Evolutionary conservation across 2,797 vertebrate species (phyloP), one percentile per base, ranked within the genome.

Genomic region (Tiaroga cobitis): DNA sequence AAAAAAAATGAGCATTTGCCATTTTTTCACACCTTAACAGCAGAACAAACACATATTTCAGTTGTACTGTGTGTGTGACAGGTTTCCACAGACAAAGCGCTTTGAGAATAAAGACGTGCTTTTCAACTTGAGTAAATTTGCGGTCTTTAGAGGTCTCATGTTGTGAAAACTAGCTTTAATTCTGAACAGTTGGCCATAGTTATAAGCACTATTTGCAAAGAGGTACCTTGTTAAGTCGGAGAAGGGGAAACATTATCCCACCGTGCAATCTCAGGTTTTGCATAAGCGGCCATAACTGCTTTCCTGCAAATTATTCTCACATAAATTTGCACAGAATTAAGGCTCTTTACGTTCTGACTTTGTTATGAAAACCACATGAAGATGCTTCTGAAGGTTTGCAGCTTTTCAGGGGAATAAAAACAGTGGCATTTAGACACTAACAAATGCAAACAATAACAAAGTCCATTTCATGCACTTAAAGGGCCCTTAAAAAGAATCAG

Each of bases 91-190:
- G 32, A 56, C 32, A 24, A 54, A 54, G 16, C n/a, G 1, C n/a
- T 78, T 51, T 9, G 43, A 65, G 41, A 37, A 21, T 82, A 49
- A 51, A 75, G 7, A 78, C n/a, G n/a, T 19, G 59, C 78, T 87
- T 87, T 82, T 79, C 74, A 84, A 79, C 86, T 43, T 39, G 73
- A 63, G 81, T 70, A 84, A 89, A 84, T 86, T 69, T 89, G 84
- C 77, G 69, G 81, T 78, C 73, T 79, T 72, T 63, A 84, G 61
- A 84, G 82, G 37, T 73, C 67, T 89, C 84, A 69, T 89, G 84
- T 86, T 88, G 88, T 80, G 88, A 88, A 86, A 85, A 88, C 80
- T 80, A 87, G 74, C 82, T 86, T 86, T 86, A 89, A 88, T 88
- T 82, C 79, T 3, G 74, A 88, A 73, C 81, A 86, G 79, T 80